These are phyloP conservation scores for Achroia grisella DNA, from an alignment of 1,140 invertebrate species.

Conservation along the genomic window DNA sequence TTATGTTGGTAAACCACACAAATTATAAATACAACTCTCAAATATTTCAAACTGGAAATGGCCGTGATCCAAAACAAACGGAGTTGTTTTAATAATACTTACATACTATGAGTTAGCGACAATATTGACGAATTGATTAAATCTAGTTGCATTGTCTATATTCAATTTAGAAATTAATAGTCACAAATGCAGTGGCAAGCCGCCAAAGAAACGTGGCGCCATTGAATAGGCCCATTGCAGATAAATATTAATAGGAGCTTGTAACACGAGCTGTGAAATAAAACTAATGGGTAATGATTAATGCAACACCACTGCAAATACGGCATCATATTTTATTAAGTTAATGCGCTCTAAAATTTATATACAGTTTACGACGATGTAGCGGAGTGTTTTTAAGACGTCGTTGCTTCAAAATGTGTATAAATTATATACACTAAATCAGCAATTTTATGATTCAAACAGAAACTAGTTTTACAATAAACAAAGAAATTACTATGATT, in stretches of 20 bases:
- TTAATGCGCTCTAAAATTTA: neutral
- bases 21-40: constrained; percentile 27
- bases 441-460: too few species aligned
- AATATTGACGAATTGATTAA: constrained; percentile 18
- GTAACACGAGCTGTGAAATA: constrained; percentile 46
- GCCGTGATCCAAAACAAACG: constrained; percentile 20
- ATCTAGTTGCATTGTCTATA: constrained; percentile 28
- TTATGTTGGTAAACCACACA: constrained; percentile 5
- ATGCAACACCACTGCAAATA: constrained; percentile 27
- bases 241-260: constrained; percentile 20
- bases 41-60: constrained; percentile 22
- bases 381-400: too few species aligned
- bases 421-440: too few species aligned
- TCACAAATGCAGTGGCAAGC: constrained; percentile 42
- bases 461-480: too few species aligned
- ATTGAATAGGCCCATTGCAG: constrained; percentile 44
- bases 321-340: constrained; percentile 11
- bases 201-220: constrained; percentile 52
- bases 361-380: neutral
- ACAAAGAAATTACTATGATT: too few species aligned
- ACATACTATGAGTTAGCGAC: constrained; percentile 1
- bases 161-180: constrained; percentile 32
- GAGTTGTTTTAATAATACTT: neutral
- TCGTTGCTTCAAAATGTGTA: too few species aligned
- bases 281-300: constrained; percentile 45